These are phyloP conservation scores for Nothocercus nigrocapillus DNA, from an alignment of 2,113 vertebrate genomes.

Conservation along the genomic window DNA sequence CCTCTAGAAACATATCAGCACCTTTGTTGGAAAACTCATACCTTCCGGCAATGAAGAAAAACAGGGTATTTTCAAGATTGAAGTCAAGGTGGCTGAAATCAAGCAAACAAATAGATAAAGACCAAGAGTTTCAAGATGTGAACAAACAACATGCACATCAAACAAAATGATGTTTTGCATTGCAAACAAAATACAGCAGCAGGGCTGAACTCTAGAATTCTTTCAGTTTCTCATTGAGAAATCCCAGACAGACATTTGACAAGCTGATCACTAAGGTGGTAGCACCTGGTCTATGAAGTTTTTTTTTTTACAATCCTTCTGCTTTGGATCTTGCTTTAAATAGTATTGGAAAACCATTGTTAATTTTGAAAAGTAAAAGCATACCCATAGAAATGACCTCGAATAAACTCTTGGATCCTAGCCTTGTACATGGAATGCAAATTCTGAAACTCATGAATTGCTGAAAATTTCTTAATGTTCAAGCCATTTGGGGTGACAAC, in stretches of 20 bases:
- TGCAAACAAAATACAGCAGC: neutral
- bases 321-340: neutral
- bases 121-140: neutral
- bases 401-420: constrained; percentile 94
- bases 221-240: neutral
- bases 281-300: neutral
- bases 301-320: neutral
- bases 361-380: constrained; percentile 55
- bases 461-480: constrained; percentile 98
- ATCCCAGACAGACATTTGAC: neutral
- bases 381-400: constrained; percentile 98
- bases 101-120: constrained; percentile 40
- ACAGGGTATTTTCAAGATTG: constrained; percentile 92
- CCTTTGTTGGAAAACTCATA: constrained; percentile 98
- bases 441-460: constrained; percentile 98
- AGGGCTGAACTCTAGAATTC: neutral
- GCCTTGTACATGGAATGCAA: constrained; percentile 91
- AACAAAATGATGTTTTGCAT: too few species aligned
- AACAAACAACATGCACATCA: neutral
- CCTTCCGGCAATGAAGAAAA: constrained; percentile 96
- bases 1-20: constrained; percentile 95
- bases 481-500: constrained; percentile 95
- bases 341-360: neutral
- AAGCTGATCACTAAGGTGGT: neutral
- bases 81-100: constrained; percentile 93